Evolutionary conservation across 2,113 vertebrate species (phyloP).

Genomic region (Mobula birostris): DNA sequence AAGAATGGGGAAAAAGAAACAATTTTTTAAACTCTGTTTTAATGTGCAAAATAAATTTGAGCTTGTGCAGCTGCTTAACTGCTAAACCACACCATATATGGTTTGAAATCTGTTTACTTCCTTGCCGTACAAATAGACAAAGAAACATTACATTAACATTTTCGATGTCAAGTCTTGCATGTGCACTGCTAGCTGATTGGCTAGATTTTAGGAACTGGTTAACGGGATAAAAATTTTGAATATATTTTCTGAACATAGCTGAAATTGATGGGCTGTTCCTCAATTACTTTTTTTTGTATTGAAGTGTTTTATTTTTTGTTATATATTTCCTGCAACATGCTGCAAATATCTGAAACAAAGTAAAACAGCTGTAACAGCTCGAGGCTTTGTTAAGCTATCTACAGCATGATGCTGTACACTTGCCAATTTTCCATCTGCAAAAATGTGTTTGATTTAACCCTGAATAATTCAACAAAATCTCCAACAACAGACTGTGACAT

Average conservation of each 20-base stretch:
- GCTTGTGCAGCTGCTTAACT: neutral
- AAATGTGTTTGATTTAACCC: conserved; percentile 69
- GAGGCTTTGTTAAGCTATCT: conserved; percentile 48
- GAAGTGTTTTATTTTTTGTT: neutral
- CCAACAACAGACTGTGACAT: conserved; percentile 51
- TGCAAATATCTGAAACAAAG: conserved; percentile 39
- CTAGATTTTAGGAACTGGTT: neutral
- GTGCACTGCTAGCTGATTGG: neutral
- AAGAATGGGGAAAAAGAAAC: neutral
- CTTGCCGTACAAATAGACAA: neutral
- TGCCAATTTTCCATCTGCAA: conserved; percentile 60
- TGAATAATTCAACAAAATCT: conserved; percentile 70
- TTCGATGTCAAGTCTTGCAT: neutral
- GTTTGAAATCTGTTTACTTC: neutral
- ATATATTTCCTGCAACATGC: conserved; percentile 14
- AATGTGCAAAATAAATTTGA: neutral
- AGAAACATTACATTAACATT: conserved; percentile 10
- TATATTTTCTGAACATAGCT: neutral
- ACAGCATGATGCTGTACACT: conserved; percentile 55
- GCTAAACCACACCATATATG: neutral
- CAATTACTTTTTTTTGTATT: neutral
- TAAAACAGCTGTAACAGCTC: conserved; percentile 55
- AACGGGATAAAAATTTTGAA: neutral
- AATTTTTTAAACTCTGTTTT: neutral
- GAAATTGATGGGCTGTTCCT: neutral